A percentile compares a stretch with the other conserved stretches of the same genome.
phyloP scores from a whole-genome alignment of 2,888 invertebrate genomes.

The Tethea ocularis region DNA sequence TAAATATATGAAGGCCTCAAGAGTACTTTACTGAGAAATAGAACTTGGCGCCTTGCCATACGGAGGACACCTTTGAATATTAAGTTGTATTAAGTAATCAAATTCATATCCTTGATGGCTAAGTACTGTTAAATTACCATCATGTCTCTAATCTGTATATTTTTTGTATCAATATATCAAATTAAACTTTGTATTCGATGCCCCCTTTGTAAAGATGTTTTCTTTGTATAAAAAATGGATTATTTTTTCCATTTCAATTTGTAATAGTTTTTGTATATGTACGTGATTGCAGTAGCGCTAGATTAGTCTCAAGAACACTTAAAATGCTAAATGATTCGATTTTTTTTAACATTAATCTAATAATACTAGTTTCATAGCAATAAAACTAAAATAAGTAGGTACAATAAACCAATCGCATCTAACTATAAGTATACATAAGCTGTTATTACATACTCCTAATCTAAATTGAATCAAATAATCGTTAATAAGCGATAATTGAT shows the following conservation, averaged over 20 bases:
- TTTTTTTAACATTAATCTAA: too few species aligned
- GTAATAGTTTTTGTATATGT: too few species aligned
- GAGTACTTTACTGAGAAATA: not conserved
- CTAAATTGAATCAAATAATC: constrained; percentile 9
- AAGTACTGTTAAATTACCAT: not conserved
- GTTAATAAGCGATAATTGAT: constrained; percentile 1
- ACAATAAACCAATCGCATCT: not conserved
- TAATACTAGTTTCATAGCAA: not conserved
- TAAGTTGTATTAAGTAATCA: not conserved
- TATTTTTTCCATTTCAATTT: too few species aligned
- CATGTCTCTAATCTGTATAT: not conserved
- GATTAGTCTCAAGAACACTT: too few species aligned
- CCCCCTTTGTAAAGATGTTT: too few species aligned
- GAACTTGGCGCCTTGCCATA: constrained; percentile 5
- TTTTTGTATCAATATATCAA: too few species aligned
- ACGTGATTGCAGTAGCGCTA: too few species aligned
- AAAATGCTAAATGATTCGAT: too few species aligned
- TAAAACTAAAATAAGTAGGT: not conserved
- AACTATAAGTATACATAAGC: not conserved
- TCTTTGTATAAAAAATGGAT: too few species aligned
- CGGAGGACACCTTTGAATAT: not conserved
- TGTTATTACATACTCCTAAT: constrained; percentile 1
- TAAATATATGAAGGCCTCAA: not conserved
- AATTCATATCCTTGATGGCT: not conserved
- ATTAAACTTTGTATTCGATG: too few species aligned